These are phyloP conservation scores for Nymphalis urticae DNA, from an alignment of 2,888 invertebrate species.

Conservation along the genomic window DNA sequence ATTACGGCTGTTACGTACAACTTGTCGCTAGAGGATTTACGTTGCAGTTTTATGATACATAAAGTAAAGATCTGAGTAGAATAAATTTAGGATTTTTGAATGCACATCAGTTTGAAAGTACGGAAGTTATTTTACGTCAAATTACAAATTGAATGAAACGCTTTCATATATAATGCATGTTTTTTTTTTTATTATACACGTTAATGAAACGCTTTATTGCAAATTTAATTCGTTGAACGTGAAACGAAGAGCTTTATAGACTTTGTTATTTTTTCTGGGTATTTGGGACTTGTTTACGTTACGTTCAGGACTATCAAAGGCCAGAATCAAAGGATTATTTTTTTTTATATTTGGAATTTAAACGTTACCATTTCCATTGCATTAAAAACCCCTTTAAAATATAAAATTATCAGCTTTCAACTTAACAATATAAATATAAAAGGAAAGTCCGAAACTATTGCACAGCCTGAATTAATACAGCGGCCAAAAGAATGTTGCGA, in stretches of 20 bases:
- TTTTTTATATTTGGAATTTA: too few relatives aligned
- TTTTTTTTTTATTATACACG: neutral
- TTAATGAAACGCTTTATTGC: neutral
- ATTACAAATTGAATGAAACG: slow-evolving; percentile 32
- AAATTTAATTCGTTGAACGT: too few relatives aligned
- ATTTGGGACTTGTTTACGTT: slow-evolving; percentile 42
- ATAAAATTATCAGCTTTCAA: too few relatives aligned
- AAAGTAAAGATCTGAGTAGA: slow-evolving; percentile 54
- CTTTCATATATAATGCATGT: neutral
- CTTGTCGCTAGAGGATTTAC: slow-evolving; percentile 42
- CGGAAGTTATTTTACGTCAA: slow-evolving; percentile 43
- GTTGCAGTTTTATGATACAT: slow-evolving; percentile 63
- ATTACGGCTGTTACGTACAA: slow-evolving; percentile 49
- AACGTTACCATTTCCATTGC: too few relatives aligned
- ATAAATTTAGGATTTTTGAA: slow-evolving; percentile 52
- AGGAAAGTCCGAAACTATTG: too few relatives aligned
- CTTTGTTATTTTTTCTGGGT: neutral
- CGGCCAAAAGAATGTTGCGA: too few relatives aligned
- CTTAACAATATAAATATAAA: too few relatives aligned
- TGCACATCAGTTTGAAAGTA: slow-evolving; percentile 43
- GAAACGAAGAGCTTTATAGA: too few relatives aligned
- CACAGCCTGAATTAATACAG: too few relatives aligned
- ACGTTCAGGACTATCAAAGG: slow-evolving; percentile 66
- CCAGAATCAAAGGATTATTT: too few relatives aligned
- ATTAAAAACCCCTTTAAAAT: too few relatives aligned